These are phyloP conservation scores for Ifrita kowaldi DNA, from an alignment of 2,113 vertebrate genomes.

Conservation along the genomic window DNA sequence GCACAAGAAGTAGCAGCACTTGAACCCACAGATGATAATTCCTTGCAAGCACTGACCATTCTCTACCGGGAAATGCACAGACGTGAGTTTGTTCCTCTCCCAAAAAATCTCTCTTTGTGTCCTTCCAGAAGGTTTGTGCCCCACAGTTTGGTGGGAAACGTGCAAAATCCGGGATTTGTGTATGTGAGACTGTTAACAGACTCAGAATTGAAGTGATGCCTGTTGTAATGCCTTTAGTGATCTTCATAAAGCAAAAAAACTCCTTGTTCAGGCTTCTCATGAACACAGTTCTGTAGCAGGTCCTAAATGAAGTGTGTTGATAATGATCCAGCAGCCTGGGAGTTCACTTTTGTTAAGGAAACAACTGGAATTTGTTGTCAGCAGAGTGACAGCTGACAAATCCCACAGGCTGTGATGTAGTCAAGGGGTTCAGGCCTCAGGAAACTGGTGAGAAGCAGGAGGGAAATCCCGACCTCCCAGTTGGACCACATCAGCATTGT, in stretches of 20 bases:
- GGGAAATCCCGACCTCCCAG: background rate
- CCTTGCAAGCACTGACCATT: constrained; percentile 93
- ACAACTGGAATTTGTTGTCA: background rate
- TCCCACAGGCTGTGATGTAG: background rate
- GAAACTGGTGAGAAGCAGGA: background rate
- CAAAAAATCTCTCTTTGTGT: background rate
- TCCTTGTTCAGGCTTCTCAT: background rate
- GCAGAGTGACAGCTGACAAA: background rate
- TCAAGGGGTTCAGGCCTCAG: background rate
- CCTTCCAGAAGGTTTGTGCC: background rate
- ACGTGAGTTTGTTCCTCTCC: constrained; percentile 75
- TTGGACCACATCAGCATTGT: background rate
- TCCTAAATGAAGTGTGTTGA: background rate
- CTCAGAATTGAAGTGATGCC: background rate
- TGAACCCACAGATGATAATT: constrained; percentile 97
- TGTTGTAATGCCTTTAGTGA: background rate
- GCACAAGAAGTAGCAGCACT: constrained; percentile 92
- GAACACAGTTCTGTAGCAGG: background rate
- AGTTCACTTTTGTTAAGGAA: background rate
- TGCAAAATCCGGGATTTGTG: background rate
- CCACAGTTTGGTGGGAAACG: accelerated
- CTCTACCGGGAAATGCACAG: constrained; percentile 98
- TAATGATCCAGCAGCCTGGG: background rate
- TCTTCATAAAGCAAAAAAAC: background rate
- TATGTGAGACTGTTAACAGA: background rate